phyloP scores from a whole-genome alignment of 2,113 vertebrate genomes.

The Alexandromys fortis region DNA sequence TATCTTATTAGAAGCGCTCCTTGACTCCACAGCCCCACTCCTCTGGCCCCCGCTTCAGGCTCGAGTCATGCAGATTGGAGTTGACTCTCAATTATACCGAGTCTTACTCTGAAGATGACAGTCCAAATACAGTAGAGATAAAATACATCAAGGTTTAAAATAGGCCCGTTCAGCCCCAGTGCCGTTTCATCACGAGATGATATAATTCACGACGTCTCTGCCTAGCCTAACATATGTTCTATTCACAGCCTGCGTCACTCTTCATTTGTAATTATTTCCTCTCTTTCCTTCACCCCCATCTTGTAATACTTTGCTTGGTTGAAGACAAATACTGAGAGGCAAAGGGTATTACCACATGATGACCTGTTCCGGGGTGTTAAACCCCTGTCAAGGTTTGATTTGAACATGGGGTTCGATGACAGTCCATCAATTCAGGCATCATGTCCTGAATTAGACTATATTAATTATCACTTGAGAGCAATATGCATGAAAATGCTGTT shows the following conservation, averaged over 20 bases:
- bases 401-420: constrained; percentile 89
- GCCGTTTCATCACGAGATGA: constrained; percentile 93
- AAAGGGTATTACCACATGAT: constrained; percentile 90
- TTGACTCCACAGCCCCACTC: constrained; percentile 82
- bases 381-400: constrained; percentile 91
- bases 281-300: constrained; percentile 83
- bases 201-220: constrained; percentile 92
- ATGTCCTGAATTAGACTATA: constrained; percentile 90
- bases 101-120: constrained; percentile 93
- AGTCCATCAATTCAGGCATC: constrained; percentile 91
- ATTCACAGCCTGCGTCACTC: constrained; percentile 94
- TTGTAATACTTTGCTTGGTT: constrained; percentile 91
- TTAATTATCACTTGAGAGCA: constrained; percentile 90
- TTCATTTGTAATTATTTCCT: constrained; percentile 96
- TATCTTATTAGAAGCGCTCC: constrained; percentile 85
- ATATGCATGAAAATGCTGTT: constrained; percentile 87
- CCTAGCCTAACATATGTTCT: constrained; percentile 95
- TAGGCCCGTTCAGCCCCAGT: constrained; percentile 96
- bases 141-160: constrained; percentile 98
- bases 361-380: constrained; percentile 94
- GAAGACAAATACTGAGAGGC: constrained; percentile 92
- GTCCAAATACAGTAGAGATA: constrained; percentile 93
- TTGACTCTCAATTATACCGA: constrained; percentile 95
- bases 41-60: constrained; percentile 87
- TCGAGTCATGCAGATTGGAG: constrained; percentile 92